Evolutionary conservation across 2,888 invertebrate species (phyloP), one percentile per base, ranked within the genome.

Genomic region (Endomychus coccineus): DNA sequence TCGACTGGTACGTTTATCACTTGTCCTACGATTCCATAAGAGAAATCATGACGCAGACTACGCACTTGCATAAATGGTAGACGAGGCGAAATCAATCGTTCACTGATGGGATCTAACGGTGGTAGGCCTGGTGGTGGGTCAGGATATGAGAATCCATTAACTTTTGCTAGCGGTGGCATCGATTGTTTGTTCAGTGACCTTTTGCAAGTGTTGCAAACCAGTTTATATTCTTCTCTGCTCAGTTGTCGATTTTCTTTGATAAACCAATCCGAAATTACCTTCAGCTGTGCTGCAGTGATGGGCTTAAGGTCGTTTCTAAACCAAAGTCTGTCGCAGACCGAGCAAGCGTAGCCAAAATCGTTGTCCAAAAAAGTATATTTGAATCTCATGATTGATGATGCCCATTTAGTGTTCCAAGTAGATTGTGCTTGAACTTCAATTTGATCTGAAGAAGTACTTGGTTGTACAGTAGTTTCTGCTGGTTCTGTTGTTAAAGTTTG

Each of bases 21-120:
- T 30, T 54, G 56, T 4, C 52, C 54, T 14, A 40, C 33, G 12
- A 54, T 51, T 44, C 59, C 60, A 50, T 48, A 48, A 14, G 49
- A 51, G 34, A 54, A 27, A 32, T 47, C 46, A 45, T 56, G 36
- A n/a, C 39, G 28, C 4, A 44, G 16, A 25, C 39, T 30, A 4
- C 39, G 19, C n/a, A 43, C 29, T 19, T 40, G 43, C 37, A 37
- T 39, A 15, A 44, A 44, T 9, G 42, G 44, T 10, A 42, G 23
- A 22, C 50, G 30, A 10, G 52, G 53, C 5, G 48, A 50, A 44
- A 56, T 46, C 2, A 54, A 30, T 35, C 51, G 32, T 43, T 51
- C 48, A 5, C 39, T 27, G 3, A 54, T 39, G 1, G 43, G 24
- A 42, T 54, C 38, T 21, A 54, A 38, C 10, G 25, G 9, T 39